Evolutionary conservation across 2,113 vertebrate genomes (phyloP).

Genomic region (Indicator maculatus): DNA sequence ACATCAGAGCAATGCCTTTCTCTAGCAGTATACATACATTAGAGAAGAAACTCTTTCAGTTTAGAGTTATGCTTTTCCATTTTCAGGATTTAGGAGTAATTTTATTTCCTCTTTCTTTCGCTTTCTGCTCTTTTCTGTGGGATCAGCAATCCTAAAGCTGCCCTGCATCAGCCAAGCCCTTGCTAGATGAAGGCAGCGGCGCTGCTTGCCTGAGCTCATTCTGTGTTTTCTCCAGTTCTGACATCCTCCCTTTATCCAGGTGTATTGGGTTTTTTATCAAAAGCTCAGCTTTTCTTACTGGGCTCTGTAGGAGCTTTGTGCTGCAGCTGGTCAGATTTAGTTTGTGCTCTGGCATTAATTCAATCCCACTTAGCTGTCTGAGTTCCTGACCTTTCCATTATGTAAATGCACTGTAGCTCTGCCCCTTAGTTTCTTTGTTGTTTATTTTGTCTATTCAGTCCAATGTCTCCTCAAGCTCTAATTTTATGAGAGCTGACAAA

Average conservation of each 20-base stretch:
- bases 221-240: background rate
- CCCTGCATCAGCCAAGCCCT: background rate
- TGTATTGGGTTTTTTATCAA: background rate
- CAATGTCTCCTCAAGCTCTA: background rate
- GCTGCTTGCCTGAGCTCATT: background rate
- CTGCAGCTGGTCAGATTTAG: background rate
- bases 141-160: background rate
- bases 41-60: background rate
- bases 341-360: background rate
- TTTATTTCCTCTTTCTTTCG: background rate
- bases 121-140: background rate
- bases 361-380: background rate
- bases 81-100: background rate
- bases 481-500: background rate
- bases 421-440: background rate
- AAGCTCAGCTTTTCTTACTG: background rate
- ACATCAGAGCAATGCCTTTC: background rate
- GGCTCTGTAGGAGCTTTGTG: background rate
- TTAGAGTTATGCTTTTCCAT: background rate
- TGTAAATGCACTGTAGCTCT: background rate
- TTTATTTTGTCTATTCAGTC: background rate
- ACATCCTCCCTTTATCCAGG: background rate
- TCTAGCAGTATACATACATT: background rate
- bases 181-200: background rate
- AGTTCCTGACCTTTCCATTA: background rate